Conservation (phyloP, 1,140 invertebrate species). For the Odontomachus brunneus region DNA sequence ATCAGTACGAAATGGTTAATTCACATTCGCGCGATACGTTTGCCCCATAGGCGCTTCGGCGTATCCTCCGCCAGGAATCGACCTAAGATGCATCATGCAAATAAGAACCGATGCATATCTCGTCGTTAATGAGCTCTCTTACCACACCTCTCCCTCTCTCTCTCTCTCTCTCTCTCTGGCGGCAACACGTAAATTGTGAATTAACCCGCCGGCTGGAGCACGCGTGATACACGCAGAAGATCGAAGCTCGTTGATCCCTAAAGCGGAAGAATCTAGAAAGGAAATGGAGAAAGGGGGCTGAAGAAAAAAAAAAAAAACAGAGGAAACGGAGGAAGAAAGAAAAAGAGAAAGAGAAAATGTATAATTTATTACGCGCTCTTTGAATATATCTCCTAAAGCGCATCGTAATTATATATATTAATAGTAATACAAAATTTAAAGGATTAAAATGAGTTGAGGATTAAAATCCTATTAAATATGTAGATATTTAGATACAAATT, state of each 20-base stretch:
- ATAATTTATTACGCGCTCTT: too few relatives aligned
- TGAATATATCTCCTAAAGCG: too few relatives aligned
- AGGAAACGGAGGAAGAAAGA: neutral
- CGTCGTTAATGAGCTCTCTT: constrained; percentile 36
- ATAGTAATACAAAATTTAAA: too few relatives aligned
- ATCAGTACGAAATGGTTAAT: constrained; percentile 46
- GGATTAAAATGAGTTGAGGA: too few relatives aligned
- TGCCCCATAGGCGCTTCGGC: constrained; percentile 22
- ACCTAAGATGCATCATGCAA: constrained; percentile 46
- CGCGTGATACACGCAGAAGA: constrained; percentile 34
- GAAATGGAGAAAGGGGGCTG: neutral
- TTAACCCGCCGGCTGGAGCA: constrained; percentile 24
- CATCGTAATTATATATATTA: too few relatives aligned
- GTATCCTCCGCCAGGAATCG: constrained; percentile 39
- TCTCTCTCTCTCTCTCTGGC: neutral
- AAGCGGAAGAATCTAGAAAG: constrained; percentile 12
- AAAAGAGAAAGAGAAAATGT: neutral
- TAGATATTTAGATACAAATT: too few relatives aligned
- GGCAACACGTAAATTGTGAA: constrained; percentile 46
- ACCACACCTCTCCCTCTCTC: neutral
- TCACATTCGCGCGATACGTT: constrained; percentile 36
- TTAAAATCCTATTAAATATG: too few relatives aligned
- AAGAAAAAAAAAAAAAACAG: neutral
- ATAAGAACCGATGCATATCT: constrained; percentile 52
- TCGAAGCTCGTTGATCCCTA: neutral